Evolutionary conservation across 1,140 invertebrate genomes (phyloP), one percentile per base, ranked within the genome.

Genomic region (Doryteuthis pealeii): DNA sequence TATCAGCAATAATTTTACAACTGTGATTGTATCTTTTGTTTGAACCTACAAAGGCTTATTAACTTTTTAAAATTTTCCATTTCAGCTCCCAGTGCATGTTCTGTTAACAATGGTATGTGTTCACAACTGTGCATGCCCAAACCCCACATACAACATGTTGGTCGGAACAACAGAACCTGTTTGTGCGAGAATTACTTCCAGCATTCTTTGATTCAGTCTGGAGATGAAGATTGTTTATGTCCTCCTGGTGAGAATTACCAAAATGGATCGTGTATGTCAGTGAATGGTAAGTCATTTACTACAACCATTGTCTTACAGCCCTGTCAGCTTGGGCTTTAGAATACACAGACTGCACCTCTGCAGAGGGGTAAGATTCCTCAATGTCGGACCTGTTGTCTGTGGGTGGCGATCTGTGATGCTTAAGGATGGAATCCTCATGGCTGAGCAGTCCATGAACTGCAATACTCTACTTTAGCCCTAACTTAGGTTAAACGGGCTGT

Each of bases 221-320:
- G 70, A 1, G 76, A 82, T 74, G 78, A 84, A 73, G 71, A 58
- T n/a, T 84, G 82, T 72, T 26, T 30, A 4, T 84, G 82, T 80
- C 72, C 71, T 10, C 18, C 12, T 5, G 72, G 74, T 0, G 78
- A 80, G 65, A 68, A 18, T 68, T 68, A 32, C 28, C 5, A 31
- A 31, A 33, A 68, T 68, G 66, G 66, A 68, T 14, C 18, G 6
- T 68, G 66, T 26, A 68, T 30, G 18, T 3, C 66, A 30, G 22
- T 30, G 5, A 32, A 32, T 22, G 12, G 28, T 33, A 31, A 68
- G 49, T 74, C 0, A 71, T 70, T 2, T 83, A 80, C 76, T 10
- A 49, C n/a, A 0, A 8, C 93, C 0, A 94, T 94, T 79, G 94
- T 97, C 85, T 98, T 96, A 90, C 91, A 95, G 28, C 99, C 96